Evolutionary conservation across 1,140 invertebrate species (phyloP).

Genomic region (Orchesella cincta): DNA sequence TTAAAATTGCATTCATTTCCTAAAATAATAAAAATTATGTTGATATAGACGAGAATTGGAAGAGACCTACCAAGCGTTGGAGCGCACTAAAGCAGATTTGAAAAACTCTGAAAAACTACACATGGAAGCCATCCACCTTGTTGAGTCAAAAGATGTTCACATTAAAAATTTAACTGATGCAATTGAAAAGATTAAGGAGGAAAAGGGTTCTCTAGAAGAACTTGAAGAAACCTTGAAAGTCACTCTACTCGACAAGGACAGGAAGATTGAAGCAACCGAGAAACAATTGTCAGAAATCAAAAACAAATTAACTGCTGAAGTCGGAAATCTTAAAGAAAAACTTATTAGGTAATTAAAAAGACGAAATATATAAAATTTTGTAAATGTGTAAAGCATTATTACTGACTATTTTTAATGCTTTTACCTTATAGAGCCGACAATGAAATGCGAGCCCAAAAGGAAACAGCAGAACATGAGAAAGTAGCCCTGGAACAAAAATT

Average conservation of each 20-base stretch:
- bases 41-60: constrained; percentile 45
- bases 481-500: constrained; percentile 43
- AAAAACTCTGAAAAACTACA: constrained; percentile 46
- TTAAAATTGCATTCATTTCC: neutral
- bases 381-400: no score
- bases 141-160: constrained; percentile 44
- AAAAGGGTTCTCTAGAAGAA: constrained; percentile 79
- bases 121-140: constrained; percentile 48
- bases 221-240: constrained; percentile 76
- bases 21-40: neutral
- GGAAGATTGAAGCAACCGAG: constrained; percentile 74
- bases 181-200: constrained; percentile 53
- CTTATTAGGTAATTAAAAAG: constrained; percentile 30
- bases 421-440: constrained; percentile 32
- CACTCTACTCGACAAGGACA: constrained; percentile 65
- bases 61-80: constrained; percentile 43
- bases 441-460: constrained; percentile 42
- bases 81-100: constrained; percentile 48
- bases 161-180: constrained; percentile 44
- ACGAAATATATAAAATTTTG: neutral
- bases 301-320: constrained; percentile 64
- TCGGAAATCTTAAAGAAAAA: constrained; percentile 44
- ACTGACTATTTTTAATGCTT: no score
- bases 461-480: constrained; percentile 48
- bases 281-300: constrained; percentile 73